A percentile compares a stretch with the other conserved stretches of the same genome.
phyloP scores from a whole-genome alignment of 2,888 invertebrate species.

The Ariolimax columbianus region DNA sequence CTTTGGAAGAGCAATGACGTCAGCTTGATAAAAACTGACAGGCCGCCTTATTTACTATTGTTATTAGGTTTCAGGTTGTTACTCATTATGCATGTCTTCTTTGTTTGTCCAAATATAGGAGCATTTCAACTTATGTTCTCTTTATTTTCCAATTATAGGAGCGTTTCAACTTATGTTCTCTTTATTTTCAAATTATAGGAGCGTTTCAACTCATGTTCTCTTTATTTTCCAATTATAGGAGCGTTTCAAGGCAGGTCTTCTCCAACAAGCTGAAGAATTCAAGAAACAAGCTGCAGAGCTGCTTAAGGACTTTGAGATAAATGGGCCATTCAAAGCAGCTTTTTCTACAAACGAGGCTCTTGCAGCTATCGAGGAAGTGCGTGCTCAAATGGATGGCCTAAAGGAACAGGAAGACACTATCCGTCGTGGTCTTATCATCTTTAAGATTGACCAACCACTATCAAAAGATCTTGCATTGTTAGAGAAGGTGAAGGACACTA shows the following conservation, averaged over 20 bases:
- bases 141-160: conserved; percentile 67
- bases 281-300: conserved; percentile 85
- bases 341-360: conserved; percentile 75
- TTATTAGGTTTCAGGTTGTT: too few species aligned
- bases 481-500: conserved; percentile 75
- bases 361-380: conserved; percentile 70
- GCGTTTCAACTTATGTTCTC: conserved; percentile 80
- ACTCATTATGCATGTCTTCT: too few species aligned
- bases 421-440: conserved; percentile 84
- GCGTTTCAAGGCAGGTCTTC: conserved; percentile 83
- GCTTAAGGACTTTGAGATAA: conserved; percentile 85
- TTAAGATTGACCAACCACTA: conserved; percentile 87
- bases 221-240: conserved; percentile 66
- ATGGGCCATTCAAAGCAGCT: conserved; percentile 79
- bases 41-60: too few species aligned
- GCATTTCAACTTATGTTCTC: background rate
- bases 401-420: conserved; percentile 85
- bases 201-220: background rate
- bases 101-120: too few species aligned
- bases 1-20: too few species aligned
- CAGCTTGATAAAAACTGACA: too few species aligned
- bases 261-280: conserved; percentile 86
- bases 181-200: background rate
- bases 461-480: conserved; percentile 77
- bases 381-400: conserved; percentile 79